Evolutionary conservation across 2,113 vertebrate species (phyloP).

Genomic region (Cephalopholis sonnerati): DNA sequence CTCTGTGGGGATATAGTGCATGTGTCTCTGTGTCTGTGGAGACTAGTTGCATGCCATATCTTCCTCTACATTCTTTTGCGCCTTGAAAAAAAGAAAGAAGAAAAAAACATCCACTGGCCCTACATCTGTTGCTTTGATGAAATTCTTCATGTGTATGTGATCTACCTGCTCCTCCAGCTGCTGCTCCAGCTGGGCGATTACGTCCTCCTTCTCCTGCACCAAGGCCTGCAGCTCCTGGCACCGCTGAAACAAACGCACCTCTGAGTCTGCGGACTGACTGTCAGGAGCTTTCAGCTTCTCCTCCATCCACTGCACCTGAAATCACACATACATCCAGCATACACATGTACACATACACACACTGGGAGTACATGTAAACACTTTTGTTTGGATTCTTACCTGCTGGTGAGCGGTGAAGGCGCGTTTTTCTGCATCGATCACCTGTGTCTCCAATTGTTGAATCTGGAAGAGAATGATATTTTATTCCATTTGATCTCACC

Average conservation of each 20-base stretch:
- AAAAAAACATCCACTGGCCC: background rate
- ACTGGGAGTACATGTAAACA: background rate
- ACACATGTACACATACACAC: background rate
- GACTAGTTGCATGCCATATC: background rate
- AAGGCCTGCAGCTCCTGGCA: conserved; percentile 92
- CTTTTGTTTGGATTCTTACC: conserved; percentile 76
- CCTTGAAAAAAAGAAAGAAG: background rate
- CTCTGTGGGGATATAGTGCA: background rate
- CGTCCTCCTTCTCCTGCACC: conserved; percentile 92
- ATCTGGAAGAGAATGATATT: conserved; percentile 82
- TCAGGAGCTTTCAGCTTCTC: conserved; percentile 94
- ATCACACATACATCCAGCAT: background rate
- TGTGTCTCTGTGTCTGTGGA: background rate
- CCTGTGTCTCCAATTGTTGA: conserved; percentile 95
- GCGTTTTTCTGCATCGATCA: conserved; percentile 92
- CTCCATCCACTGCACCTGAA: conserved; percentile 96
- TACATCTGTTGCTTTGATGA: background rate
- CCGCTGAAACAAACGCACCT: conserved; percentile 89
- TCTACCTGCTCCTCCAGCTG: conserved; percentile 96
- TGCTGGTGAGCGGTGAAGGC: conserved; percentile 94
- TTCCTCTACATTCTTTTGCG: background rate
- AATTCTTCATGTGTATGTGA: background rate
- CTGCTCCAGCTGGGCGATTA: conserved; percentile 90
- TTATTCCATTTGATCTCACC: background rate
- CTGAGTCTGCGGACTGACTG: conserved; percentile 90